A percentile compares a stretch with the other conserved stretches of the same genome.
phyloP scores from a whole-genome alignment of 2,888 invertebrate species.

The Portevinia maculata region DNA sequence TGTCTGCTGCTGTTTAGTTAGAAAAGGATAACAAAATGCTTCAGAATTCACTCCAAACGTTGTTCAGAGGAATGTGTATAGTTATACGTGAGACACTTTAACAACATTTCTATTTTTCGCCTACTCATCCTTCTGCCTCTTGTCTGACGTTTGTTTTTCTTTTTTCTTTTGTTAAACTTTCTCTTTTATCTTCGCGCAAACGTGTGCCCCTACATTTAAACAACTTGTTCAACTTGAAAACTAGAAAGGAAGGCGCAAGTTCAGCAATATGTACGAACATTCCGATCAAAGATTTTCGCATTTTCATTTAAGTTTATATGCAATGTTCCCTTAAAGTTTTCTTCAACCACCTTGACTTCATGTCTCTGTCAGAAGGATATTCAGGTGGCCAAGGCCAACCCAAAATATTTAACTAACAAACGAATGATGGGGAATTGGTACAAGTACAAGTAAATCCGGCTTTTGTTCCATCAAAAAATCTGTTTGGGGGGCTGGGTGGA shows the following conservation, averaged over 20 bases:
- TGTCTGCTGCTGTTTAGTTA: conserved; percentile 53
- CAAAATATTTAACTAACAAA: conserved; percentile 33
- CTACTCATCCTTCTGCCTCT: too few relatives aligned
- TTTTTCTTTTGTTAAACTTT: conserved; percentile 42
- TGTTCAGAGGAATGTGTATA: neutral
- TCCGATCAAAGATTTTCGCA: conserved; percentile 50
- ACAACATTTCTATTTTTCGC: neutral
- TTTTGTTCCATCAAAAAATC: conserved; percentile 27
- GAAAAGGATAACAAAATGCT: conserved; percentile 36
- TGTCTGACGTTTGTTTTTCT: neutral
- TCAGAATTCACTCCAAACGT: conserved; percentile 7
- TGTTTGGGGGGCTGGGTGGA: conserved; percentile 3
- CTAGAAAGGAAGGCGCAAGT: conserved; percentile 34
- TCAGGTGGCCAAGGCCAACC: too few relatives aligned
- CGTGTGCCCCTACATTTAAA: conserved; percentile 43
- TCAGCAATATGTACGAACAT: conserved; percentile 40
- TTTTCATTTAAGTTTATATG: conserved; percentile 52
- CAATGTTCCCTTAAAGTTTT: conserved; percentile 12
- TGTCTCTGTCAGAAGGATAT: conserved; percentile 4
- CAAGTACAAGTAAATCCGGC: conserved; percentile 52
- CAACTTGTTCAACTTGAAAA: conserved; percentile 51
- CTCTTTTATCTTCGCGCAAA: conserved; percentile 39
- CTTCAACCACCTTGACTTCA: conserved; percentile 27
- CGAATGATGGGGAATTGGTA: conserved; percentile 49
- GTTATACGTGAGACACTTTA: conserved; percentile 22